Base-by-base conservation (phyloP, 2,797 vertebrate species). In the Cercopithecus diana region DNA sequence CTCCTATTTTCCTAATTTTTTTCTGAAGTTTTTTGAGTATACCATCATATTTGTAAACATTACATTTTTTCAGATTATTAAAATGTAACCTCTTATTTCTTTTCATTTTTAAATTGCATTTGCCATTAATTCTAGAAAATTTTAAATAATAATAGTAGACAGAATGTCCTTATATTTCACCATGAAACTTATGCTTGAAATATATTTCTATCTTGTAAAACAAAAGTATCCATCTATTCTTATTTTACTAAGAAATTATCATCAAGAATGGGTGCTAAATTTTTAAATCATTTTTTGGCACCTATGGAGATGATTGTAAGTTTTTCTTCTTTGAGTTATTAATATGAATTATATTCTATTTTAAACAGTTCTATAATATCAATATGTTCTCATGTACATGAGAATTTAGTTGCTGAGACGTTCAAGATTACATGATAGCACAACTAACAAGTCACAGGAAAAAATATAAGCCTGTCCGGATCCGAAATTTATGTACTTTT, bases 1-100 rank as follows among this genome's bases (percentile, higher is more conserved):
- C 5, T 83, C 14, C n/a, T 84, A 67, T 70, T 88, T 95, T 96
- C 84, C 48, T 84, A 39, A 84, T 52, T 55, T 93, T 89, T 89
- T 95, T 39, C 41, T 95, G 8, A 45, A 67, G 11, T 15, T 86
- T 45, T 94, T 72, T 95, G 9, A 88, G 36, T 77, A 72, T 77
- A 45, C 72, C 7, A 58, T 90, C 8, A 87, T 64, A 93, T 67
- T 39, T 81, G 14, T 67, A 84, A 93, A 70, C 8, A 67, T n/a
- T 64, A 22, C 73, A 82, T 75, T 73, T 77, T 84, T 73, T 52
- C 30, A 1, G 52, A 85, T 93, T 90, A 4, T 45, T 75, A 83
- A 41, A 50, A 58, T 82, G 45, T 77, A 50, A 82, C 2, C 4
- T 55, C 50, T 57, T 39, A 5, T 30, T 81, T 82, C 1, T 70